Evolutionary conservation across 2,888 invertebrate genomes (phyloP), one percentile per base, ranked within the genome.

Genomic region (Hyposoter dolosus): DNA sequence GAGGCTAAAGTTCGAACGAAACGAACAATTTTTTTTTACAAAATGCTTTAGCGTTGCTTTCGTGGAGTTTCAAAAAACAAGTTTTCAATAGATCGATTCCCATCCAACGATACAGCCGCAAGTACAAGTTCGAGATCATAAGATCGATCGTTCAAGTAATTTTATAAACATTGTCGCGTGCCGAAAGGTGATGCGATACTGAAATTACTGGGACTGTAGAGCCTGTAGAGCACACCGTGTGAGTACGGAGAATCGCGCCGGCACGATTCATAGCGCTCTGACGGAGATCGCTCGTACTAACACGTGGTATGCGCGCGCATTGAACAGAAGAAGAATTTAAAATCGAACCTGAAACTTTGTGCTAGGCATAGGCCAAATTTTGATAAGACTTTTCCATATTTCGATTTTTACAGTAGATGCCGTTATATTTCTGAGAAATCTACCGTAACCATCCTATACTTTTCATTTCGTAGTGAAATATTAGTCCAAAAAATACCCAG

Each of bases 131-230:
- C 45, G 45, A n/a, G 35, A 77, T 47, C 65, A 47, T 15, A 32
- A 65, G 53, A 65, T 72, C 66, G 65, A 71, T 53, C 65, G 35
- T 65, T 45, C 66, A 40, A 45, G 15, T 53, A 5, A 35, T 28
- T 32, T 28, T 35, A 23, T 74, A 66, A 83, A 79, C 79, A 80
- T 86, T 80, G 63, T 88, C 86, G 80, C 82, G 75, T 74, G 69
- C 84, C 88, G 86, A 88, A 84, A 81, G 45, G 43, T 69, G 81
- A 74, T 77, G 68, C 80, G 84, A 83, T 84, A 87, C 78, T 80
- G 75, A 66, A 60, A 76, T 53, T 76, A 32, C 76, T 76, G 23
- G 23, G 47, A n/a, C 68, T 53, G 19, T 19, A 43, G 35, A 65
- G 69, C 71, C 60, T 50, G 17, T 15, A 43, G 40, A 53, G 66